Conservation (phyloP, 2,888 invertebrate genomes). For the Antheraea assamensis region DNA sequence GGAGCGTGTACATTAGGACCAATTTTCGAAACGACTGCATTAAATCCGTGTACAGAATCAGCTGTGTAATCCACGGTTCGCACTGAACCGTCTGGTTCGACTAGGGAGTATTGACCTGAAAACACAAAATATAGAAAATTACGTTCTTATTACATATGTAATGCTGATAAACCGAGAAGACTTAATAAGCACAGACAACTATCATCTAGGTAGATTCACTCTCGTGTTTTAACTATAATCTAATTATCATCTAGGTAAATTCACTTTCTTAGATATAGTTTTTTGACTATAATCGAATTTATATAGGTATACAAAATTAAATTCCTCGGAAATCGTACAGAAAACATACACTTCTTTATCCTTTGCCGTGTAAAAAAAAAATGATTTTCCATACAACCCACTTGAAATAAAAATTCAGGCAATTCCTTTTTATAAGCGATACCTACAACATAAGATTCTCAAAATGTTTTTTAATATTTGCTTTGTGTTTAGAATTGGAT, state of each 20-base stretch:
- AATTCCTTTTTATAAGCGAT: background rate
- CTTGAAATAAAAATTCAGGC: too few relatives aligned
- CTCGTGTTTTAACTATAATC: background rate
- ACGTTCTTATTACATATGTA: background rate
- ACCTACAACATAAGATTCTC: background rate
- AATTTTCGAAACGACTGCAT: slow-evolving; percentile 80
- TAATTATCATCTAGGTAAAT: background rate
- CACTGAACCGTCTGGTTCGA: slow-evolving; percentile 79
- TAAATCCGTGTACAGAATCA: slow-evolving; percentile 82
- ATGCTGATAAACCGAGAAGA: background rate
- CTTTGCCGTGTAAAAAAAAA: background rate
- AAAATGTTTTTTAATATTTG: too few relatives aligned
- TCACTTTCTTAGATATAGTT: background rate
- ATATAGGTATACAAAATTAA: background rate
- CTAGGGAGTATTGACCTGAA: slow-evolving; percentile 78
- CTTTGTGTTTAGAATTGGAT: too few relatives aligned
- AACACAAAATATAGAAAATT: slow-evolving; percentile 23
- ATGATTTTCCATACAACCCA: background rate
- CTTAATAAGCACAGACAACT: background rate
- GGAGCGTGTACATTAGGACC: slow-evolving; percentile 74
- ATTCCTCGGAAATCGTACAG: background rate
- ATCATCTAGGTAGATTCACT: background rate
- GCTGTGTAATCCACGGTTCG: slow-evolving; percentile 83
- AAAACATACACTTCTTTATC: background rate
- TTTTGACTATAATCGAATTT: background rate